Percentiles rank a stretch among this genome's conserved stretches.
Evolutionary conservation across 2,888 invertebrate species (phyloP).

Genomic region (Ornithoptera alexandrae): DNA sequence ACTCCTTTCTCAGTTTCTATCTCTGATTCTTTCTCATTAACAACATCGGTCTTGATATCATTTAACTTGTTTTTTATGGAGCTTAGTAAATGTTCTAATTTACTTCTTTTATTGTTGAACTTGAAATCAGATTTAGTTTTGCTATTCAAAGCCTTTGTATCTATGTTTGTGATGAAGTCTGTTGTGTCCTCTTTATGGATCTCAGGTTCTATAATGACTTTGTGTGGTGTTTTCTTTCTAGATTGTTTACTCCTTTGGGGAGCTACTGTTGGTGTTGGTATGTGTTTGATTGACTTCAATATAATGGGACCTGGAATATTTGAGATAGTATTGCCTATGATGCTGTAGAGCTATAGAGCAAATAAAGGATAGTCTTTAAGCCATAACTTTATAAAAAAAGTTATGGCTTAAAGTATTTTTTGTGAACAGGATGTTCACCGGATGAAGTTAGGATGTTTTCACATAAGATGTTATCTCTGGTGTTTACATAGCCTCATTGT

Average conservation of each 20-base stretch:
- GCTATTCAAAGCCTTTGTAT: slow-evolving; percentile 23
- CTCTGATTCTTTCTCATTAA: slow-evolving; percentile 14
- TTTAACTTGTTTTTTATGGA: slow-evolving; percentile 48
- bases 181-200: not conserved
- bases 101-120: slow-evolving; percentile 52
- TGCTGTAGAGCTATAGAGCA: not conserved
- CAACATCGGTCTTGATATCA: slow-evolving; percentile 13
- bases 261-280: not conserved
- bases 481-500: no score
- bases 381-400: no score
- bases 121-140: slow-evolving; percentile 39
- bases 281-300: not conserved
- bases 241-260: slow-evolving; percentile 6
- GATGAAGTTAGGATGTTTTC: no score
- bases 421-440: no score
- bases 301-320: slow-evolving; percentile 21
- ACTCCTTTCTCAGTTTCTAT: not conserved
- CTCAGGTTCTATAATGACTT: slow-evolving; percentile 6
- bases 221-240: slow-evolving; percentile 17
- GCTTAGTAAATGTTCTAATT: slow-evolving; percentile 52
- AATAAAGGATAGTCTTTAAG: not conserved
- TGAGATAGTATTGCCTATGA: not conserved
- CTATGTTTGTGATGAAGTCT: slow-evolving; percentile 7
- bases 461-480: no score
- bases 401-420: no score